Conservation (phyloP, 2,888 invertebrate genomes). For the Pedicia rivosa region DNA sequence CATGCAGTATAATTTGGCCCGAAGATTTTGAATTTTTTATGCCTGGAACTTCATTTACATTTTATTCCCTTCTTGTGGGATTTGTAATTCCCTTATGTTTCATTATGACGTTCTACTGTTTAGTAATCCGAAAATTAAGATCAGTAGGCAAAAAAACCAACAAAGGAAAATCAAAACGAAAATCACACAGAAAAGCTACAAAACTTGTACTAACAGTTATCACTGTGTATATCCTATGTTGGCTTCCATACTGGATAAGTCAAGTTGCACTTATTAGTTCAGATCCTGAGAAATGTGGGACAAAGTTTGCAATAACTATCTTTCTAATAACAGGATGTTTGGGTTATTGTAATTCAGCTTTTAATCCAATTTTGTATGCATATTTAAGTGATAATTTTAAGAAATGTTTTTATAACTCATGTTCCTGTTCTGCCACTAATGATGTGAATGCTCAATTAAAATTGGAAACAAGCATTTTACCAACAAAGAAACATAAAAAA, state of each 20-base stretch:
- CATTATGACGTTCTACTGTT: constrained; percentile 66
- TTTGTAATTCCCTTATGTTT: constrained; percentile 65
- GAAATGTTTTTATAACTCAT: constrained; percentile 74
- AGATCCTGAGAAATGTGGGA: constrained; percentile 40
- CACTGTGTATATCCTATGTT: constrained; percentile 70
- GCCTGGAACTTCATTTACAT: constrained; percentile 53
- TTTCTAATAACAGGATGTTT: constrained; percentile 65
- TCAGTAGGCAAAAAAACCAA: constrained; percentile 65
- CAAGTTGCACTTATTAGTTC: constrained; percentile 61
- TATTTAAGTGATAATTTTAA: constrained; percentile 79
- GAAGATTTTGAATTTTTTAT: no score
- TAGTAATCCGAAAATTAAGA: constrained; percentile 63
- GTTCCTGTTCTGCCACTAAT: constrained; percentile 63
- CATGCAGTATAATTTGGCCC: constrained; percentile 63
- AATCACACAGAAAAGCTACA: constrained; percentile 68
- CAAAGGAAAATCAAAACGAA: constrained; percentile 67
- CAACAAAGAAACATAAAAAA: no score
- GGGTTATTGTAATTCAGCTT: constrained; percentile 55
- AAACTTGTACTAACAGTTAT: constrained; percentile 71
- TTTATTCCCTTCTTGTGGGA: constrained; percentile 66
- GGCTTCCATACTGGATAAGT: constrained; percentile 64
- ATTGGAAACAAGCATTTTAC: constrained; percentile 34
- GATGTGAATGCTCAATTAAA: constrained; percentile 51
- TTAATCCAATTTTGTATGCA: constrained; percentile 74
- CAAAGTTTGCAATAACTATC: constrained; percentile 47